Evolutionary conservation across 64 coral and sea anemone genomes (phyloP), one percentile per base, ranked within the genome.

Genomic region (Actinia equina): DNA sequence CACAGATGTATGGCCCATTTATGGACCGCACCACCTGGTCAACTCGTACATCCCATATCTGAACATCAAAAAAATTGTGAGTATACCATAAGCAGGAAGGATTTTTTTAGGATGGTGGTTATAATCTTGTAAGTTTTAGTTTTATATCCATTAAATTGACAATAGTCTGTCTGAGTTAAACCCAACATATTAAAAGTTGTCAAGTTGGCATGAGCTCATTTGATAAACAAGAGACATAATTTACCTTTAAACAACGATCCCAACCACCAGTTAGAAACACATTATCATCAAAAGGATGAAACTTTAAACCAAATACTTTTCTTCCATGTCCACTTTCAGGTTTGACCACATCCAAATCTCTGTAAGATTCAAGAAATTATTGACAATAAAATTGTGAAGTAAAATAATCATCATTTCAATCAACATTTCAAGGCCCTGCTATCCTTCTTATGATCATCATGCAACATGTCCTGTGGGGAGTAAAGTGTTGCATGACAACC

Each of bases 241-340:
- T 7, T 57, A 95, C 97, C 97, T 99, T 99, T 13, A 99, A 61
- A 76, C 93, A 99, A 18, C 93, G 88, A 83, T 99, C 97, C 97
- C 97, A 99, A 58, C 97, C 97, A 70, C 91, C 97, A 86, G 97
- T 99, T 37, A 99, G 83, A 62, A 99, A 99, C 17, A 99, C 67
- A 85, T 99, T 99, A 55, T 99, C 97, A 87, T 99, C 93, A 99
- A 93, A 99, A 65, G 97, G 97, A 84, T 99, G 97, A 83, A 99
- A 99, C 62, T 77, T 86, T 41, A 99, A 7, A 27, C 93, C 93
- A 91, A 99, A 99, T 12, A 99, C 93, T 84, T 99, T 99, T 84
- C 93, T 92, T 77, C 97, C 97, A 93, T 99, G 97, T 8, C 97
- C 97, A 67, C 65, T 79, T 86, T 95, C 97, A 74, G 97, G 88